Base-by-base conservation (phyloP, 2,888 invertebrate species). In the Aproaerema taeniolella region DNA sequence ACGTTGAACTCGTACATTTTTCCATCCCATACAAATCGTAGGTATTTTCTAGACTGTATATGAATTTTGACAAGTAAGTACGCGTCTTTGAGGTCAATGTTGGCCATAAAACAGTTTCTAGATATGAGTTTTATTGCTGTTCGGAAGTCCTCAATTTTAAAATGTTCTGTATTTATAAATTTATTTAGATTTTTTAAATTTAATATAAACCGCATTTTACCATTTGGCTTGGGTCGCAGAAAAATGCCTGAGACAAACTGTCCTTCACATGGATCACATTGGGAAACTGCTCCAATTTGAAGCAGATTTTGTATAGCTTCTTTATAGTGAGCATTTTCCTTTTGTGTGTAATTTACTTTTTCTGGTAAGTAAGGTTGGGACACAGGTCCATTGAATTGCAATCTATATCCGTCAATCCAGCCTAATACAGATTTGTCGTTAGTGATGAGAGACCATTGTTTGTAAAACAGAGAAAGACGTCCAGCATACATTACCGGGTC, bases 81-180 rank as follows among this genome's bases (percentile, higher is more conserved):
- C 12, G 30, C 25, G n/a, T 40, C 35, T 31, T 40, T 34, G 7
- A 35, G n/a, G 16, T 40, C 40, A 10, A 40, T 24, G 2, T 2
- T 42, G 9, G 24, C 29, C 40, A 43, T 33, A 30, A 14, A 43
- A 11, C 31, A 29, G 14, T 34, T 38, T 12, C 35, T 9, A 2
- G 30, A 10, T 11, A 44, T 8, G 4, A 38, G 20, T 20, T 36
- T 41, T n/a, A 38, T 4, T 9, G 38, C 33, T 31, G 44, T 44
- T 8, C 44, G 30, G n/a, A 38, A 11, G 16, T 43, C 38, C 13
- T 40, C 43, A 4, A 39, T 2, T 33, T 43, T 43, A 16, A 40
- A 43, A 37, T 39, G 39, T 2, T 33, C 9, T 13, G 37, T 43
- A 2, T 30, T 2, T 8, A 42, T 42, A 26, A 35, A 31, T 17